Evolutionary conservation across 2,888 invertebrate genomes (phyloP).

Genomic region (Drosophila nr. perissopoda): DNA sequence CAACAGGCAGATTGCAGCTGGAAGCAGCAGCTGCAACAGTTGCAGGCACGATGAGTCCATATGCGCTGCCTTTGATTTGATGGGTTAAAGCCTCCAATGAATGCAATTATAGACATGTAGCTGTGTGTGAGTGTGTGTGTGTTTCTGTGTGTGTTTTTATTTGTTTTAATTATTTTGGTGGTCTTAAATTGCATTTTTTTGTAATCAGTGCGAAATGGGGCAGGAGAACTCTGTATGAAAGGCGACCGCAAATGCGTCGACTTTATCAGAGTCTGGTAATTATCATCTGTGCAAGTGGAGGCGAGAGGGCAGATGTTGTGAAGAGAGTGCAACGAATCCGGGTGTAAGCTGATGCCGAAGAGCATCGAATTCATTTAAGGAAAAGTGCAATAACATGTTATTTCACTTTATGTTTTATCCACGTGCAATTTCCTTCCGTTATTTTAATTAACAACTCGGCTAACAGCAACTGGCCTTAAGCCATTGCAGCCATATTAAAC

Average conservation of each 20-base stretch:
- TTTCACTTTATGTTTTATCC: constrained; percentile 54
- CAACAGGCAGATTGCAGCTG: neutral
- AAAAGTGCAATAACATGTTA: constrained; percentile 78
- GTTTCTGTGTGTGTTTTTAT: neutral
- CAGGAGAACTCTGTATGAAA: constrained; percentile 25
- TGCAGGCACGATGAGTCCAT: constrained; percentile 40
- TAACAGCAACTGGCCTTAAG: constrained; percentile 72
- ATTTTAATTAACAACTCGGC: constrained; percentile 19
- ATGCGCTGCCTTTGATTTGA: constrained; percentile 66
- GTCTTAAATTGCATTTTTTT: constrained; percentile 70
- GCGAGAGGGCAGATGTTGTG: neutral
- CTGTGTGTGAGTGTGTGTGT: constrained; percentile 5
- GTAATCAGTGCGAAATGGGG: constrained; percentile 27
- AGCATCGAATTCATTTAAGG: constrained; percentile 59
- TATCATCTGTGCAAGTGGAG: constrained; percentile 35
- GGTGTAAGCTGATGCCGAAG: constrained; percentile 25
- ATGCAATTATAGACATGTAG: neutral
- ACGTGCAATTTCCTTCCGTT: constrained; percentile 20
- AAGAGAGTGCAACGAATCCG: neutral
- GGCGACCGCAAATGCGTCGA: constrained; percentile 63
- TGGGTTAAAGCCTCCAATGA: constrained; percentile 40
- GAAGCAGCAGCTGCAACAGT: neutral
- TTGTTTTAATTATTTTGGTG: constrained; percentile 76
- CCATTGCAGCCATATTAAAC: constrained; percentile 68
- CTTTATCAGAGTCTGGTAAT: constrained; percentile 65